Base-by-base conservation (phyloP, 2,888 invertebrate genomes). In the Galerucella nymphaeae region DNA sequence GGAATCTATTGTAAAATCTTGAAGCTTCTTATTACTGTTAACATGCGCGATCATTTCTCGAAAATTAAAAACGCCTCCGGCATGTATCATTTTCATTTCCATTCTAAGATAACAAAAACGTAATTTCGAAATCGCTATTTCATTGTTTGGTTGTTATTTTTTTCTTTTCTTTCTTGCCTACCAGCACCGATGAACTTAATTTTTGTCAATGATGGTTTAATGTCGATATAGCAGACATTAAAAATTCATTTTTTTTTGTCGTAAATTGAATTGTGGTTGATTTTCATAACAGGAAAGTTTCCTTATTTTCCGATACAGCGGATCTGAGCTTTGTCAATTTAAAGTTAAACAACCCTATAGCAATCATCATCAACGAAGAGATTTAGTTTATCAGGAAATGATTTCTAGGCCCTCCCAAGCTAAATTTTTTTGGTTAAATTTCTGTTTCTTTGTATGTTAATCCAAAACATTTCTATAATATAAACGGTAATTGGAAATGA, bases 51-150 rank as follows among this genome's bases (percentile, higher is more conserved):
- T 85, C 85, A 84, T 86, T 85, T 86, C 85, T 85, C 83, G 85
- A 85, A 86, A 86, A 86, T 86, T 86, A 86, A 86, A 86, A 86
- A 85, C 82, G 85, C 86, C 85, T 80, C 79, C 73, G 82, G 86
- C 86, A 83, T 84, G 85, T 85, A 85, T 86, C 85, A 85, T 86
- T 86, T 85, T 83, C 85, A 85, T 86, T 85, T 84, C 83, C 81
- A 80, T 80, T 82, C 81, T 78, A 79, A 83, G 85, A 85, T 85
- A 85, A 85, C 85, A 84, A 85, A 85, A 85, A 85, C 85, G 84
- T 85, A 85, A 86, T 85, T 86, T 86, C 82, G 83, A 82, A 85
- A 85, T 85, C 85, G 84, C 84, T 85, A 85, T 84, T 86, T 84
- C 84, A 72, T 75, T 83, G 84, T 85, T 84, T 84, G 83, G 84